Evolutionary conservation across 2,113 vertebrate genomes (phyloP), one percentile per base, ranked within the genome.

Genomic region (Ceuthmochares aereus): DNA sequence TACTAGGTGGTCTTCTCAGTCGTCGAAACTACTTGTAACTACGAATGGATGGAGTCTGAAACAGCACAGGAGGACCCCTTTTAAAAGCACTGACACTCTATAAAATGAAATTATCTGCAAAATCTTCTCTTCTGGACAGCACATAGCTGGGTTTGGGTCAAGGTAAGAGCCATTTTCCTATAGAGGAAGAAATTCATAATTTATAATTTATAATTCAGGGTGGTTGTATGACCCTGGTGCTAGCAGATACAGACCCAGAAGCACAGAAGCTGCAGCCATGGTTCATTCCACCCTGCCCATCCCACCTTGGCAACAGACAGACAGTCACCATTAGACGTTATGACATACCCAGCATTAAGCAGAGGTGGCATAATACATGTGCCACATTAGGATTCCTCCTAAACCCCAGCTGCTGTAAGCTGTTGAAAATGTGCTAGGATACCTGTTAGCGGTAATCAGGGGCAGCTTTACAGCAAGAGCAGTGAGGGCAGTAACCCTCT

Each of bases 261-360:
- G n/a, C 42, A 75, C 49, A 59, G 67, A 18, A 79, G 40, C 47
- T 47, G 22, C 22, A 32, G 42, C 43, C n/a, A 14, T 42, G 37
- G 25, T 26, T 58, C 66, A 13, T 72, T 52, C 29, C 66, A 63
- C 17, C 6, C 29, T 21, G n/a, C 26, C 51, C 34, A 8, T 52
- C 42, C 43, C 37, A n/a, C 23, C 14, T 27, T 2, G 1, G 40
- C 12, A 73, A 76, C 30, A 56, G 21, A n/a, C 12, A 60, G 17
- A 4, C 1, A 0, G 22, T 56, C 4, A 3, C 13, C 42, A 27
- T n/a, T 21, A 72, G 42, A n/a, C 4, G 3, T 45, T 22, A 59
- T 10, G 30, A 73, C 37, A 54, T 43, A 12, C 12, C 26, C 23
- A 16, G 20, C 20, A 3, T 43, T 58, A 78, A 34, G 54, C 42